These are phyloP conservation scores for cattle (Bos taurus) DNA, from an alignment of 2,113 vertebrate genomes.

Conservation along the genomic window ARS-UCD2.0 NC_037344.1:13742001-13742500, in stretches of 20 bases:
- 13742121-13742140: neutral
- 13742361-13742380: neutral
- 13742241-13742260: neutral
- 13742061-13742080: neutral
- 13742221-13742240: neutral
- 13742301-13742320: neutral
- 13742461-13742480: neutral
- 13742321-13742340: neutral
- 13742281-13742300: neutral
- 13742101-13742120: neutral
- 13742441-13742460: neutral
- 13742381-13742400: neutral
- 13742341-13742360: neutral
- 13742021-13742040: neutral
- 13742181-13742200: neutral
- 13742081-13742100: neutral
- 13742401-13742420: neutral
- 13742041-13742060: neutral
- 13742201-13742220: neutral
- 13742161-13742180: neutral
- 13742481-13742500: neutral
- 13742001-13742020: neutral
- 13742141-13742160: neutral
- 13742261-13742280: neutral
- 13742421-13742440: neutral